Base-by-base conservation (phyloP, 2,113 vertebrate genomes). In the Nycticebus coucang region DNA sequence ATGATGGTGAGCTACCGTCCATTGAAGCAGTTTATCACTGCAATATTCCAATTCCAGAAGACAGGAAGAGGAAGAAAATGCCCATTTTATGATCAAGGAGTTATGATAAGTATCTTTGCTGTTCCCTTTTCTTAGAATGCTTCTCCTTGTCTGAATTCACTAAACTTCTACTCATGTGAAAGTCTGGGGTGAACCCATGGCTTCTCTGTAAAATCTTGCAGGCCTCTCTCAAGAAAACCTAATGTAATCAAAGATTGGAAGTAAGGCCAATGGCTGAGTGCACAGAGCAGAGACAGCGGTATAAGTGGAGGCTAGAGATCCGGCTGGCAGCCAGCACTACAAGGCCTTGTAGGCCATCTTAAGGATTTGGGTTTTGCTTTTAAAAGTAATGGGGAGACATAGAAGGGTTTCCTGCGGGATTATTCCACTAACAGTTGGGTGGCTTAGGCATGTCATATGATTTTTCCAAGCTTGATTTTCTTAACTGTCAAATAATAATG, bases 301-400 rank as follows among this genome's bases (percentile, higher is more conserved):
- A 0, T 4, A 12, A 1, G 22, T 1, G 5, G 7, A 74, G 24
- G 50, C 15, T 45, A 19, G 17, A 60, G 53, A 11, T 26, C 12
- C 10, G 17, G 0, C 14, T 0, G 11, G 28, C 7, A 10, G 5
- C 33, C 35, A 4, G 26, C n/a, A n/a, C 12, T 4, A 22, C 41
- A 60, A n/a, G 19, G 33, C 17, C 50, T 35, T 37, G 2, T 0
- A 1, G 18, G 7, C 2, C 60, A 1, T 22, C 41, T 57, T 18
- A 26, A 53, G 37, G 22, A 86, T 2, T 4, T 7, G 12, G 21
- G 26, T 55, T 57, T 45, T 41, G 11, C 35, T 37, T 57, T 82
- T 53, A 37, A 55, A 75, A 57, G 18, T 22, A 18, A 33, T 14
- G 26, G 9, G 33, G 37, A 53, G 53, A 33, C 22, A 8, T 2